A percentile compares a stretch with the other conserved stretches of the same genome.
Conservation (phyloP, 2,113 vertebrate species). For the Clarias macrocephalus region DNA sequence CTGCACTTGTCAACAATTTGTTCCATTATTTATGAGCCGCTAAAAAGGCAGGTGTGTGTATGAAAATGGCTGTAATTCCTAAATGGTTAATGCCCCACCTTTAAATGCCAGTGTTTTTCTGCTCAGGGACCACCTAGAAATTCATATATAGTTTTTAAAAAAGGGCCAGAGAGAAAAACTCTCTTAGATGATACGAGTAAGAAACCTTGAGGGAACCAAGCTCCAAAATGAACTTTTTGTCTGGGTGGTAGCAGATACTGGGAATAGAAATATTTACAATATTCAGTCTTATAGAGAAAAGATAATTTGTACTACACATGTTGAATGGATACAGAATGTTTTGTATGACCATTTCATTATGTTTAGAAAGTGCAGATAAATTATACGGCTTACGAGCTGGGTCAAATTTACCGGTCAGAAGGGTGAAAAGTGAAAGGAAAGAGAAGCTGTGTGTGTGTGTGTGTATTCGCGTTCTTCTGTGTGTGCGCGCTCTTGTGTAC, state of each 20-base stretch:
- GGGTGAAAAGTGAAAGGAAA: not conserved
- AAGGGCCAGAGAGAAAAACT: not conserved
- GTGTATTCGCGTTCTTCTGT: conserved; percentile 1
- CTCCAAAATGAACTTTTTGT: not conserved
- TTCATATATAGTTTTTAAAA: not conserved
- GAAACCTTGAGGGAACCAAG: not conserved
- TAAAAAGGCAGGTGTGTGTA: no score
- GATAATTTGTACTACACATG: not conserved
- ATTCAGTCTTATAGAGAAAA: not conserved
- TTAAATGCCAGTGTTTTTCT: no score
- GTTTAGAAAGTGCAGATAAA: not conserved
- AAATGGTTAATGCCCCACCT: no score
- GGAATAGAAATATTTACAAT: not conserved
- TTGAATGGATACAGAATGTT: not conserved
- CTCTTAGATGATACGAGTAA: not conserved
- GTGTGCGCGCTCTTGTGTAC: conserved; percentile 2
- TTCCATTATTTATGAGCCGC: no score
- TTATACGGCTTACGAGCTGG: not conserved
- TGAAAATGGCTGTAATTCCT: no score
- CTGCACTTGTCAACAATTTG: no score
- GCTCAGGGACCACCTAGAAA: not conserved
- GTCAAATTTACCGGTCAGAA: not conserved
- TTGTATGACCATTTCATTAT: not conserved
- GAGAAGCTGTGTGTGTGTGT: conserved; percentile 16
- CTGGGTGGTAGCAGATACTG: not conserved